Conservation (phyloP, 2,797 vertebrate genomes). For the Erethizon dorsatum region DNA sequence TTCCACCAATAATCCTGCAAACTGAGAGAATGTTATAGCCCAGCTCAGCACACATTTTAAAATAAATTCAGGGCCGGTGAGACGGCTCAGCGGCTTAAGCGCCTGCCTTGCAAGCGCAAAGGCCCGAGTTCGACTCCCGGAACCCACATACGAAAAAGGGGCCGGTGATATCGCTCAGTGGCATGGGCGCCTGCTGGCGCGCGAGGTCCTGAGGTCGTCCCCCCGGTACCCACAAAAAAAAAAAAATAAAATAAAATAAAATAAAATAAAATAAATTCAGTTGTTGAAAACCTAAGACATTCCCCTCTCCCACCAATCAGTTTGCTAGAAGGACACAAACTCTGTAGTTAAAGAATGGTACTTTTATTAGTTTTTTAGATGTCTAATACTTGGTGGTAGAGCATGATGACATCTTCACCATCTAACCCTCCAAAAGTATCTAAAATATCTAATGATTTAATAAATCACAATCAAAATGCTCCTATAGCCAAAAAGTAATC, state of each 20-base stretch:
- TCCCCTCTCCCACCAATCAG: background rate
- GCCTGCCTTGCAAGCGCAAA: no score
- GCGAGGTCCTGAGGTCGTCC: no score
- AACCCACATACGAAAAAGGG: no score
- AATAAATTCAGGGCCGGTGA: no score
- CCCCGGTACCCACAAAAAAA: no score
- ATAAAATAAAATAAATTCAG: no score
- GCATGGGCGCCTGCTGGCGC: no score
- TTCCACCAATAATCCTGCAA: constrained; percentile 60
- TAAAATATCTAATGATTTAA: constrained; percentile 61
- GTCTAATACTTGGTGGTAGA: background rate
- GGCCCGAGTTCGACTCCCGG: no score
- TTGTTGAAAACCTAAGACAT: constrained; percentile 76
- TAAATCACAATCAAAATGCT: constrained; percentile 52
- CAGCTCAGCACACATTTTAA: background rate
- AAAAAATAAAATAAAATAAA: no score
- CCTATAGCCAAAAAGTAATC: constrained; percentile 20
- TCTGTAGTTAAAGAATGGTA: background rate
- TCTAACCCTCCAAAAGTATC: background rate
- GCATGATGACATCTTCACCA: background rate
- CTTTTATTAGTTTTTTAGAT: constrained; percentile 44
- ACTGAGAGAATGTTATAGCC: constrained; percentile 7
- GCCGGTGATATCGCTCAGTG: no score
- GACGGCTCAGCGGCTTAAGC: no score
- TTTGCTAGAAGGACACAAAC: constrained; percentile 16